These are phyloP conservation scores for Strix occidentalis DNA, from an alignment of 2,797 vertebrate species.

Conservation along the genomic window DNA sequence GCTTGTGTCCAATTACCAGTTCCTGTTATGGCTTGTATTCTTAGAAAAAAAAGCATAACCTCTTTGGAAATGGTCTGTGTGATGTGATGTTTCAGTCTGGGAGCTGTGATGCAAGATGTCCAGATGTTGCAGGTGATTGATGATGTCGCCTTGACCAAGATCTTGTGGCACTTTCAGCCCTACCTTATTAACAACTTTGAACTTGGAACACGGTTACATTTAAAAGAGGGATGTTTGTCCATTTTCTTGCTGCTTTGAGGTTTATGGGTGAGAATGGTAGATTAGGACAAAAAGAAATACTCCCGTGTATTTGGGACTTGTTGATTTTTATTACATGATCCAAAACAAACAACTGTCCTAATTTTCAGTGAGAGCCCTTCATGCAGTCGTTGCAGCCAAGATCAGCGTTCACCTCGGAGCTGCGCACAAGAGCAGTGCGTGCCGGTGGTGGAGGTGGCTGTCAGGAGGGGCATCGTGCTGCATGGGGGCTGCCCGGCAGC, in stretches of 20 bases:
- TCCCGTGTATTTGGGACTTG: not conserved
- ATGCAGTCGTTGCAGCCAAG: not conserved
- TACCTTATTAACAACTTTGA: not conserved
- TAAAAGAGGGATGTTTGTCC: not conserved
- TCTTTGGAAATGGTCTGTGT: not conserved
- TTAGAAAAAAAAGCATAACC: too few relatives aligned
- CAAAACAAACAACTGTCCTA: not conserved
- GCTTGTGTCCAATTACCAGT: not conserved
- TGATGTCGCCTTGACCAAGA: not conserved
- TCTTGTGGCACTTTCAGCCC: not conserved
- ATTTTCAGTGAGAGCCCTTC: not conserved
- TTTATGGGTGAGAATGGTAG: not conserved
- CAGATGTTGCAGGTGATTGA: not conserved
- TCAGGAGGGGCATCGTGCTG: not conserved
- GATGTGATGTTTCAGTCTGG: not conserved
- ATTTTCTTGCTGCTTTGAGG: not conserved
- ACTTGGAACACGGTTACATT: not conserved
- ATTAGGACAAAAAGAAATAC: not conserved
- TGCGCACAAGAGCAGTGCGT: rapidly evolving
- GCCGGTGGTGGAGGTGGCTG: not conserved
- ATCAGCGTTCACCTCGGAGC: not conserved
- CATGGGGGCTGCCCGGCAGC: not conserved
- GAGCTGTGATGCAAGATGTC: not conserved
- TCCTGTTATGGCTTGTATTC: not conserved
- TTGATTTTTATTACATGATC: not conserved